phyloP scores from a whole-genome alignment of 2,113 vertebrate genomes.

The Chroicocephalus ridibundus region DNA sequence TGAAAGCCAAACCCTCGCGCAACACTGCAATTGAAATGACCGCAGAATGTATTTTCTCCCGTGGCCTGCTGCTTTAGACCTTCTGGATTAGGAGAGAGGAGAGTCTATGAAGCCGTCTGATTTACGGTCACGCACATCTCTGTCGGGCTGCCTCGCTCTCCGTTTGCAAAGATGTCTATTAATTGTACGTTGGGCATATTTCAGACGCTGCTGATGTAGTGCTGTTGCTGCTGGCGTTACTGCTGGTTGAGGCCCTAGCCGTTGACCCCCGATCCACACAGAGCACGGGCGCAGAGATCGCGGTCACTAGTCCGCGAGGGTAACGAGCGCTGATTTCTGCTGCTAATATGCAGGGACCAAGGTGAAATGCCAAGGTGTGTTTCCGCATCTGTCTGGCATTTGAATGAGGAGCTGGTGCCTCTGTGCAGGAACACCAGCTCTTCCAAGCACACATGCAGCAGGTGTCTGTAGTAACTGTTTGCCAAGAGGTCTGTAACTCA shows the following conservation, averaged over 20 bases:
- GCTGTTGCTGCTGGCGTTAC: background rate
- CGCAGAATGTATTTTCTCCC: background rate
- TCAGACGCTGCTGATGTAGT: background rate
- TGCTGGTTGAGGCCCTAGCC: background rate
- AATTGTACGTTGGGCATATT: background rate
- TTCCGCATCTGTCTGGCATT: background rate
- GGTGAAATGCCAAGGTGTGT: background rate
- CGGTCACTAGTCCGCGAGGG: rapidly evolving
- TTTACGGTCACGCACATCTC: background rate
- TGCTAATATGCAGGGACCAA: background rate
- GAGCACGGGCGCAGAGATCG: too few species aligned
- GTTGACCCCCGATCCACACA: rapidly evolving
- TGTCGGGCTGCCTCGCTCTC: background rate
- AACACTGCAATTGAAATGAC: background rate
- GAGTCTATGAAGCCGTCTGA: background rate
- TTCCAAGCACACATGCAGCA: background rate
- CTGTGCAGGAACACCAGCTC: background rate
- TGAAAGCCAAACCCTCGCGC: background rate
- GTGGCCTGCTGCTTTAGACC: background rate
- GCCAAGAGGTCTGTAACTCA: background rate
- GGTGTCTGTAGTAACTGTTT: background rate
- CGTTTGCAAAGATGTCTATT: background rate
- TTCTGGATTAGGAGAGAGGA: background rate
- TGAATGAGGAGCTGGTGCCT: background rate
- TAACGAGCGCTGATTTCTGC: background rate